Evolutionary conservation across 2,797 vertebrate genomes (phyloP).

Genomic region (Coranthus polyacanthus): DNA sequence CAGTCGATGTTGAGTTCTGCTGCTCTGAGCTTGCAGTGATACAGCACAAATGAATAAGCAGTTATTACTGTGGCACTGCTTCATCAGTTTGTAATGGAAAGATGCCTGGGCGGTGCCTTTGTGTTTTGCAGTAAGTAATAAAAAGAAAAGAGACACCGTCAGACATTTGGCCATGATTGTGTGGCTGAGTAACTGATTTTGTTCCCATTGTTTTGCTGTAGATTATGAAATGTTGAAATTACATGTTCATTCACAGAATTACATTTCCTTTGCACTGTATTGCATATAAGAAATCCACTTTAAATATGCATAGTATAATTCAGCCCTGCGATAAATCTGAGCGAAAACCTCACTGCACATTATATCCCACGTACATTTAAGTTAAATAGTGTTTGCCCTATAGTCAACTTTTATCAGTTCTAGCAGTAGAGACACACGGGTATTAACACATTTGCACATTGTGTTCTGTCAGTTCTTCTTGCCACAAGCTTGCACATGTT

Average conservation of each 20-base stretch:
- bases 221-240: background rate
- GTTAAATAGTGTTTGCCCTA: constrained; percentile 17
- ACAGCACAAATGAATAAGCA: constrained; percentile 29
- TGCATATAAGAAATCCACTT: constrained; percentile 21
- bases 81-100: constrained; percentile 38
- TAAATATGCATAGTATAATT: constrained; percentile 17
- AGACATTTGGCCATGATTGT: background rate
- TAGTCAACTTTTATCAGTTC: constrained; percentile 9
- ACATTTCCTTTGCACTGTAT: constrained; percentile 5
- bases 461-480: too few relatives aligned
- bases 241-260: constrained; percentile 5
- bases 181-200: background rate
- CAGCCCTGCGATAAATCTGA: constrained; percentile 2
- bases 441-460: background rate
- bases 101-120: background rate
- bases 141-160: background rate
- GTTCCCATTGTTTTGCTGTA: constrained; percentile 1
- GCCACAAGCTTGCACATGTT: too few relatives aligned
- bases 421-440: background rate
- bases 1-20: constrained; percentile 42
- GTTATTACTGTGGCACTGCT: constrained; percentile 27
- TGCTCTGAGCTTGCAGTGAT: constrained; percentile 21
- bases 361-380: constrained; percentile 13
- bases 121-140: background rate
- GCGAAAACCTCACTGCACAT: constrained; percentile 12